Conservation (phyloP, 2,113 vertebrate species). For the Emydura subglobosa region DNA sequence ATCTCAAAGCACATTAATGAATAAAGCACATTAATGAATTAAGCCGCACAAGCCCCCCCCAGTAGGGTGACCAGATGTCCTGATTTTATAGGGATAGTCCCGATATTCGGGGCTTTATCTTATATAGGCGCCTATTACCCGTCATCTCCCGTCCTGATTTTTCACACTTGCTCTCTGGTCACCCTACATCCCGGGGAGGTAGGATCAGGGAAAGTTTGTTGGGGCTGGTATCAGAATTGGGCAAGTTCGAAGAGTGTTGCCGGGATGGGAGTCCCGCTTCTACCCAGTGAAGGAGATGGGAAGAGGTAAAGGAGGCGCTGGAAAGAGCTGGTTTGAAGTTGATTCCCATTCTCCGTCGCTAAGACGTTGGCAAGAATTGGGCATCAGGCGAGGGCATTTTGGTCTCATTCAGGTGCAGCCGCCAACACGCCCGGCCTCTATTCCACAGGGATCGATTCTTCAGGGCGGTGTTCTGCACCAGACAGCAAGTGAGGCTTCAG, state of each 20-base stretch:
- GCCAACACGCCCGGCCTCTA: accelerated
- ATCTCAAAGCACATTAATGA: neutral
- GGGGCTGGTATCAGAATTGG: neutral
- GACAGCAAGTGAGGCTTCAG: neutral
- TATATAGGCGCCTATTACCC: too few relatives aligned
- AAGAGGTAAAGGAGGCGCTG: neutral
- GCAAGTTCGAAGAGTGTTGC: neutral
- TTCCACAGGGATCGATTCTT: neutral
- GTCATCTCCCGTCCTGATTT: too few relatives aligned
- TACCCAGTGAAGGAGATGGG: neutral
- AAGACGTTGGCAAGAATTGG: neutral
- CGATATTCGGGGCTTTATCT: too few relatives aligned
- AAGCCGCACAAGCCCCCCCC: neutral
- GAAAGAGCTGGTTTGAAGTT: neutral
- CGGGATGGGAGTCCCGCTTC: neutral
- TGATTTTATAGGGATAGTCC: too few relatives aligned
- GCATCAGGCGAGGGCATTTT: constrained; percentile 5
- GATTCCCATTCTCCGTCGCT: neutral
- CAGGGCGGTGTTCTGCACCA: neutral
- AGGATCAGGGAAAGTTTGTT: neutral
- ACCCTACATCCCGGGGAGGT: neutral
- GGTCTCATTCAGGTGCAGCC: neutral
- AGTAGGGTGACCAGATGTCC: neutral
- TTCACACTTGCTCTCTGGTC: too few relatives aligned
- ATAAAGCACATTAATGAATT: neutral